Conservation (phyloP, 2,797 vertebrate species). For the Thalassophryne amazonica region DNA sequence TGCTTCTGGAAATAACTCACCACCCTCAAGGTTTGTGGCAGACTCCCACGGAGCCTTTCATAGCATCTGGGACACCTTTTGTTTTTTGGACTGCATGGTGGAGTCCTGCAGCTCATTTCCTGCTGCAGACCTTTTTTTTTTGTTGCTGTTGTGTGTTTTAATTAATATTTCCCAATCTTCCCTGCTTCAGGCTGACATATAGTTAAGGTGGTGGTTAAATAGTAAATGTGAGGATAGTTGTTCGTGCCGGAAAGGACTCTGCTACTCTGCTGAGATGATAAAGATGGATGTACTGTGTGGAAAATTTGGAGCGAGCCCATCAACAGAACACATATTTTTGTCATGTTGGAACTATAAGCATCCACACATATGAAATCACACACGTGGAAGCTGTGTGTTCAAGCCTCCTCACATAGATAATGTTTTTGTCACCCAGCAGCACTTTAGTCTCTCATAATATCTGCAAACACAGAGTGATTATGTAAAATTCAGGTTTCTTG, state of each 20-base stretch:
- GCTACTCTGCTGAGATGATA: slow-evolving; percentile 22
- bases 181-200: slow-evolving; percentile 11
- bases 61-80: slow-evolving; percentile 38
- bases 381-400: slow-evolving; percentile 4
- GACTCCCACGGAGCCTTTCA: slow-evolving; percentile 12
- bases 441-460: slow-evolving; percentile 30
- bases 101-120: slow-evolving; percentile 35
- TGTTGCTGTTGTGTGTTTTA: slow-evolving; percentile 26
- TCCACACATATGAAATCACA: neutral
- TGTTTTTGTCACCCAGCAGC: slow-evolving; percentile 27
- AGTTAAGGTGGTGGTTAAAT: slow-evolving; percentile 14
- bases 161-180: slow-evolving; percentile 23
- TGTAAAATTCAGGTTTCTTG: slow-evolving; percentile 22
- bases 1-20: slow-evolving; percentile 58
- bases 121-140: slow-evolving; percentile 21
- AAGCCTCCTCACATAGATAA: slow-evolving; percentile 18
- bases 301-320: slow-evolving; percentile 50
- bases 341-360: neutral
- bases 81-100: slow-evolving; percentile 18
- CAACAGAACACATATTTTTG: slow-evolving; percentile 28
- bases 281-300: slow-evolving; percentile 35
- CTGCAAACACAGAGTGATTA: slow-evolving; percentile 15
- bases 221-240: slow-evolving; percentile 32
- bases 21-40: slow-evolving; percentile 34
- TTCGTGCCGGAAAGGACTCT: slow-evolving; percentile 45